These are phyloP conservation scores for Drosophila cyrtoloma DNA, from an alignment of 2,888 invertebrate genomes.

Conservation along the genomic window DNA sequence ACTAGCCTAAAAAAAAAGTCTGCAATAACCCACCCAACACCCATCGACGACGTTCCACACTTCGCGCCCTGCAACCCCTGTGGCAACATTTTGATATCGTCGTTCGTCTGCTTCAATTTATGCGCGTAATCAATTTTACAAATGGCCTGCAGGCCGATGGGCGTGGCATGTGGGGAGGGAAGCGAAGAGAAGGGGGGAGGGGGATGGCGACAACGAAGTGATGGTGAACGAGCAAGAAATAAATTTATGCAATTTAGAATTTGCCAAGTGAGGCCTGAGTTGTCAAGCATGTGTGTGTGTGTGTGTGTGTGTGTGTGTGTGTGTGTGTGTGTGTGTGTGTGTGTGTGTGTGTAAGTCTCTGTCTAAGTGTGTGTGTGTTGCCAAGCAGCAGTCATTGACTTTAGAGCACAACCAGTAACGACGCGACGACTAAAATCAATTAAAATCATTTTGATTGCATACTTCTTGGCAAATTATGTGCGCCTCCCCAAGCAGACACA, in stretches of 20 bases:
- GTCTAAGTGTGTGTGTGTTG: constrained; percentile 13
- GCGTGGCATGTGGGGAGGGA: constrained; percentile 6
- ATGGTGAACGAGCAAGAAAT: constrained; percentile 53
- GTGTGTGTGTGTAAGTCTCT: constrained; percentile 13
- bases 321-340: constrained; percentile 10
- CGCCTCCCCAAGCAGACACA: constrained; percentile 32
- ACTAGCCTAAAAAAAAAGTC: constrained; percentile 42
- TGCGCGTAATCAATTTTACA: constrained; percentile 83
- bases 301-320: background rate
- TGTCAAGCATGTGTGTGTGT: constrained; percentile 30
- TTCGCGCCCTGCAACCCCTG: constrained; percentile 34
- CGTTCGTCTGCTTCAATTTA: constrained; percentile 79
- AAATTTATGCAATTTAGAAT: constrained; percentile 81
- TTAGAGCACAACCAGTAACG: constrained; percentile 53
- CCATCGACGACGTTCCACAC: background rate
- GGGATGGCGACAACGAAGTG: background rate
- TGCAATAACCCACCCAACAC: constrained; percentile 8
- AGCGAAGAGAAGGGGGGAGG: background rate
- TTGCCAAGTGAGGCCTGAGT: constrained; percentile 51
- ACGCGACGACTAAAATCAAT: constrained; percentile 72
- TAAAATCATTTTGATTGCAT: constrained; percentile 79
- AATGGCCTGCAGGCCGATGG: constrained; percentile 72
- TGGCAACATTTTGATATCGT: constrained; percentile 62
- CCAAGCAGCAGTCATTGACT: constrained; percentile 66
- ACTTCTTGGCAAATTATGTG: constrained; percentile 56